Evolutionary conservation across 2,113 vertebrate genomes (phyloP).

Genomic region (Entomyzon cyanotis): DNA sequence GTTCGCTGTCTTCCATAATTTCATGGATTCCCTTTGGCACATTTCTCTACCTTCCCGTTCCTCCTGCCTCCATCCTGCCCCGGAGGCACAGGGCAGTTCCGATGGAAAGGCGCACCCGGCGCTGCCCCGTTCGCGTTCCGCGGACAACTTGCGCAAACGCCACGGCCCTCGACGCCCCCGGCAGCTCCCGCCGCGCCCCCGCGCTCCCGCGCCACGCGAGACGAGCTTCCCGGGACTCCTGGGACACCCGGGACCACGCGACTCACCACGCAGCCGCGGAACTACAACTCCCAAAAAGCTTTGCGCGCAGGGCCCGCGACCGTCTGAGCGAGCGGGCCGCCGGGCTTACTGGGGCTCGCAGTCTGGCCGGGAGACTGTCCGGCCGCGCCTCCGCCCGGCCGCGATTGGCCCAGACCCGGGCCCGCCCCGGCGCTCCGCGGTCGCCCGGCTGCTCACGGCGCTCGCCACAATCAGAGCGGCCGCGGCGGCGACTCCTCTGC

Average conservation of each 20-base stretch:
- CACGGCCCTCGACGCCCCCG: fast-evolving
- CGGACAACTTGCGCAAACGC: fast-evolving
- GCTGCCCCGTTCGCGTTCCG: fast-evolving
- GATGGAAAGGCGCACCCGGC: neutral
- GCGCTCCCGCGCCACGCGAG: neutral
- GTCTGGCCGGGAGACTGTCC: fast-evolving
- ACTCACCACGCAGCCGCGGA: fast-evolving
- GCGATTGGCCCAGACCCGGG: neutral
- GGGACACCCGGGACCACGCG: fast-evolving
- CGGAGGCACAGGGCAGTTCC: neutral
- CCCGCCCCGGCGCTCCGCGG: neutral
- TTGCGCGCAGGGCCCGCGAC: fast-evolving
- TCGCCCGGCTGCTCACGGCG: neutral
- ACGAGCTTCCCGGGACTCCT: neutral
- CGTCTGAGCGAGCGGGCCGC: fast-evolving
- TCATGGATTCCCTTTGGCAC: fast-evolving
- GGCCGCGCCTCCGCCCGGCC: neutral
- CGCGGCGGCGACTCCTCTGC: fast-evolving
- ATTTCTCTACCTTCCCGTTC: neutral
- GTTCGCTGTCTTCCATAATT: fast-evolving
- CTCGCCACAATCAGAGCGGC: neutral
- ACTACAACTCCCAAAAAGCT: neutral
- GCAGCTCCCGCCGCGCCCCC: neutral
- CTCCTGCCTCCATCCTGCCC: neutral
- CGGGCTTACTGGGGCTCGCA: neutral